These are phyloP conservation scores for Mungos mungo DNA, from an alignment of 2,113 vertebrate genomes.

Conservation along the genomic window DNA sequence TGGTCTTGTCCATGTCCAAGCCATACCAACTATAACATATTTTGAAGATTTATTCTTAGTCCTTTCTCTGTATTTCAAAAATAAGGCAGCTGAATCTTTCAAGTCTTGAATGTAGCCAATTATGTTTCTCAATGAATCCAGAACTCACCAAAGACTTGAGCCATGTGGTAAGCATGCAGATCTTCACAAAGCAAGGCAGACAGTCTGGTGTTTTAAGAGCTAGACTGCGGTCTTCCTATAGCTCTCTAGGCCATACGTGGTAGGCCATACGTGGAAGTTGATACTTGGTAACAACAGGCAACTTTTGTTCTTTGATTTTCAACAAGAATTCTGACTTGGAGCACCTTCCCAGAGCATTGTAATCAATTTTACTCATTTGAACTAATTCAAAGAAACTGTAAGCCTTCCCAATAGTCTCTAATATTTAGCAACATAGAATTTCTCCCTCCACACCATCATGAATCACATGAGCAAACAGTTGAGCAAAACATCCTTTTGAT, in stretches of 20 bases:
- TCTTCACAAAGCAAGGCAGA: not conserved
- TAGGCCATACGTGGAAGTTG: not conserved
- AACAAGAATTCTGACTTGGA: not conserved
- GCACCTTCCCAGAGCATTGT: not conserved
- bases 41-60: not conserved
- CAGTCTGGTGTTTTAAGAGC: not conserved
- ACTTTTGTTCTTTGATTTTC: constrained; percentile 1
- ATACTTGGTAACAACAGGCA: not conserved
- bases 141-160: not conserved
- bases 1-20: not conserved
- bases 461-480: not conserved
- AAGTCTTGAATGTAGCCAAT: not conserved
- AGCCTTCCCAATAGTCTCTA: not conserved
- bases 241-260: not conserved
- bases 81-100: not conserved
- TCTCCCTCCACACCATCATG: not conserved
- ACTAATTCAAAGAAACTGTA: not conserved
- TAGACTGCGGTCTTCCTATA: not conserved
- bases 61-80: not conserved
- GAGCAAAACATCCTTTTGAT: not conserved
- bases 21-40: not conserved
- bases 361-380: not conserved
- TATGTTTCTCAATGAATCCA: not conserved
- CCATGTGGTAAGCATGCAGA: not conserved
- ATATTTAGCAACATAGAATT: not conserved